Conservation (phyloP, 2,113 vertebrate species). For the Oostethus manadensis region DNA sequence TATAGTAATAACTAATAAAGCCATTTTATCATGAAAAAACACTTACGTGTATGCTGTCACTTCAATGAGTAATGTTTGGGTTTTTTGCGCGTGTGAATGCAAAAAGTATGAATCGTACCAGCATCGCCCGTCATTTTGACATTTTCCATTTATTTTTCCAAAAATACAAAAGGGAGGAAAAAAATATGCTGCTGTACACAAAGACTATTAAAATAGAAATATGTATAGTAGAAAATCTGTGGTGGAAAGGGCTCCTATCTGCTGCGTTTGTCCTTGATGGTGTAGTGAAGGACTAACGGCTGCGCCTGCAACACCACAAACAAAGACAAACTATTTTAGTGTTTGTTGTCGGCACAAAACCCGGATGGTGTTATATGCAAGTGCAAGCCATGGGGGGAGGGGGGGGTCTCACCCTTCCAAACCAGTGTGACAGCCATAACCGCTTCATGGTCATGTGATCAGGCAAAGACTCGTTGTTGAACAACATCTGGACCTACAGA, state of each 20-base stretch:
- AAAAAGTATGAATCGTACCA: too few species aligned
- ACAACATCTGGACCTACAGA: constrained; percentile 76
- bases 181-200: constrained; percentile 77
- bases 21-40: too few species aligned
- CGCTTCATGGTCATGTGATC: constrained; percentile 83
- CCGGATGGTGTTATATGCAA: too few species aligned
- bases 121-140: neutral
- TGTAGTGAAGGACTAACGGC: constrained; percentile 77
- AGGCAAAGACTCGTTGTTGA: constrained; percentile 77
- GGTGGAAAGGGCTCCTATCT: constrained; percentile 64
- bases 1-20: too few species aligned
- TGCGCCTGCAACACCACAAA: constrained; percentile 60
- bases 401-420: constrained; percentile 72
- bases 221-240: constrained; percentile 77
- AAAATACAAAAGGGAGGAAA: constrained; percentile 78
- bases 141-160: constrained; percentile 72
- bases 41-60: too few species aligned
- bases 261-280: constrained; percentile 74
- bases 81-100: too few species aligned
- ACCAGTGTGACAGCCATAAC: constrained; percentile 78
- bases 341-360: too few species aligned
- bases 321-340: too few species aligned
- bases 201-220: constrained; percentile 81
- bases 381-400: too few species aligned
- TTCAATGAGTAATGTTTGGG: too few species aligned